These are phyloP conservation scores for Thalassarche chlororhynchos DNA, from an alignment of 2,113 vertebrate species.

Conservation along the genomic window DNA sequence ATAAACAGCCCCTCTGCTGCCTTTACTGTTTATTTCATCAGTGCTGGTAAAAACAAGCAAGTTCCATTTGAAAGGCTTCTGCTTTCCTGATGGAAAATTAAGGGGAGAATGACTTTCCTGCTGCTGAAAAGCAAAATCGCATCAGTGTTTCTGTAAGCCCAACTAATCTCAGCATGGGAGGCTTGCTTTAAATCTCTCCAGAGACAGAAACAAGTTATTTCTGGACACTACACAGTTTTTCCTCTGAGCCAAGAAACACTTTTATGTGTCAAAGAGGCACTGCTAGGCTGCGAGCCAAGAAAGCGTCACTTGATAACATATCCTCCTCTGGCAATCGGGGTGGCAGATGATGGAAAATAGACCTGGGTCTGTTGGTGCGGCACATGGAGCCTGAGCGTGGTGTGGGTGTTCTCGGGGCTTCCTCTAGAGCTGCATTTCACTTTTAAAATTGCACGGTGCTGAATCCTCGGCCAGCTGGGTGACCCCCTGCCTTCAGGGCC, in stretches of 20 bases:
- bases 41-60: neutral
- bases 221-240: neutral
- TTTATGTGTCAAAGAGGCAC: neutral
- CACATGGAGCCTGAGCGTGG: fast-evolving
- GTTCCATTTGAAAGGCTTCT: neutral
- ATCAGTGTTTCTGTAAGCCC: neutral
- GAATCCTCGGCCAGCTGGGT: no score
- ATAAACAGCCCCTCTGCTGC: neutral
- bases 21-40: neutral
- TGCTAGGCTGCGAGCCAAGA: neutral
- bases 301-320: neutral
- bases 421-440: fast-evolving
- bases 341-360: neutral
- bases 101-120: neutral
- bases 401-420: neutral
- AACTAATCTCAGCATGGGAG: fast-evolving
- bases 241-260: neutral
- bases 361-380: neutral
- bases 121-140: neutral
- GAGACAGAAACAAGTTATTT: neutral
- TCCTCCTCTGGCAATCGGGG: neutral
- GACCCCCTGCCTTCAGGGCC: neutral
- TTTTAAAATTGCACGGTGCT: fast-evolving
- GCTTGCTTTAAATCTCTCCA: neutral
- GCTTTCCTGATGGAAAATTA: neutral